Evolutionary conservation across 2,888 invertebrate species (phyloP).

Genomic region (Acleris cristana): DNA sequence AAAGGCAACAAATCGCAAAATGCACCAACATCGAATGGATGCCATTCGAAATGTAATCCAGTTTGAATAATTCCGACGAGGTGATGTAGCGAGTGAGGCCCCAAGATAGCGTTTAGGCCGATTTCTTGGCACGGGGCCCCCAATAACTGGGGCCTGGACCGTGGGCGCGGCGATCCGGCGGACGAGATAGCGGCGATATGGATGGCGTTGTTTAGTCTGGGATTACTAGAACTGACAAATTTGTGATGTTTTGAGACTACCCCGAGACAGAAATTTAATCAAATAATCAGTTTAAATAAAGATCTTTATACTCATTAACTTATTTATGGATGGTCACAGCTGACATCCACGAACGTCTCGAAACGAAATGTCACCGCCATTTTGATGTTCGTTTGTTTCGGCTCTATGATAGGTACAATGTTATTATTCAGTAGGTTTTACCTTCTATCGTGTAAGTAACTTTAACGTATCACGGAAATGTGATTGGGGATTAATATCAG

Average conservation of each 20-base stretch:
- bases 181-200: constrained; percentile 21
- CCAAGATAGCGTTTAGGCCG: constrained; percentile 64
- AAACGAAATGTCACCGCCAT: too few species aligned
- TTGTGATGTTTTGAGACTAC: neutral
- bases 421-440: too few species aligned
- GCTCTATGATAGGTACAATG: too few species aligned
- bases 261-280: neutral
- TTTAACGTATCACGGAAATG: too few species aligned
- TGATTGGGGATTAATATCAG: too few species aligned
- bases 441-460: too few species aligned
- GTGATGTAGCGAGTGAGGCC: constrained; percentile 54
- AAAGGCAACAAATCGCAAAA: constrained; percentile 12
- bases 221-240: neutral
- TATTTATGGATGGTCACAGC: too few species aligned
- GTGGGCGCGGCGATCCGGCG: constrained; percentile 7
- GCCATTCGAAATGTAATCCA: constrained; percentile 49
- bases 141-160: constrained; percentile 39
- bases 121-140: constrained; percentile 67
- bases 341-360: too few species aligned
- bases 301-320: too few species aligned
- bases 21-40: constrained; percentile 21
- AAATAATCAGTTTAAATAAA: too few species aligned
- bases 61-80: constrained; percentile 59
- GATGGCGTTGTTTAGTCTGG: constrained; percentile 11
- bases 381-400: too few species aligned